Evolutionary conservation across 2,888 invertebrate genomes (phyloP).

Genomic region (Eurytoma adleriae): DNA sequence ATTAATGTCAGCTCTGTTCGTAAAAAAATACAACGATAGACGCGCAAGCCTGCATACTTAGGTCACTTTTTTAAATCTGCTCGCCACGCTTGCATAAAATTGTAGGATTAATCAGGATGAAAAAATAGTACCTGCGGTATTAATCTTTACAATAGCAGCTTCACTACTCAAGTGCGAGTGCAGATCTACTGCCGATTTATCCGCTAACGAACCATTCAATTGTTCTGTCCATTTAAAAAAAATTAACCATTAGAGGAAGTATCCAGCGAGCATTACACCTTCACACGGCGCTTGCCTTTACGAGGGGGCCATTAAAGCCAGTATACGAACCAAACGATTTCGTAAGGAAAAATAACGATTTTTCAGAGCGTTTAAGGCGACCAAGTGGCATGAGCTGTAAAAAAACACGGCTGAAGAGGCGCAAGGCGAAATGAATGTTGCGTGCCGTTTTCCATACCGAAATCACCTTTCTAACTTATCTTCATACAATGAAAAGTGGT

Average conservation of each 20-base stretch:
- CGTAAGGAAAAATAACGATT: conserved; percentile 39
- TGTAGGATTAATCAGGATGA: neutral
- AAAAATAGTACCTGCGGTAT: conserved; percentile 16
- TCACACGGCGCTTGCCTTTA: conserved; percentile 46
- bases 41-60: neutral
- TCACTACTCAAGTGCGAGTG: neutral
- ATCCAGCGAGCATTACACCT: conserved; percentile 30
- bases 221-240: neutral
- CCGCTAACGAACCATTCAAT: neutral
- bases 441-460: conserved; percentile 47
- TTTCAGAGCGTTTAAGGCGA: conserved; percentile 38
- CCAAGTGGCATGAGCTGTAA: conserved; percentile 26
- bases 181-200: conserved; percentile 13
- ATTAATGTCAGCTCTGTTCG: conserved; percentile 38
- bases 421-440: conserved; percentile 14
- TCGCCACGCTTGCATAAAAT: conserved; percentile 19
- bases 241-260: neutral
- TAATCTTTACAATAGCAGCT: conserved; percentile 4
- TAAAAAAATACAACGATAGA: conserved; percentile 9
- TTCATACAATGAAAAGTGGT: conserved; percentile 51
- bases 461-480: conserved; percentile 54
- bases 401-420: neutral
- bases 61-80: neutral
- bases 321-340: conserved; percentile 44
- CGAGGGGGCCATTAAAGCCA: conserved; percentile 36